A percentile compares a stretch with the other conserved stretches of the same genome.
Evolutionary conservation across 2,888 invertebrate species (phyloP).

Genomic region (Epinotia ramella): DNA sequence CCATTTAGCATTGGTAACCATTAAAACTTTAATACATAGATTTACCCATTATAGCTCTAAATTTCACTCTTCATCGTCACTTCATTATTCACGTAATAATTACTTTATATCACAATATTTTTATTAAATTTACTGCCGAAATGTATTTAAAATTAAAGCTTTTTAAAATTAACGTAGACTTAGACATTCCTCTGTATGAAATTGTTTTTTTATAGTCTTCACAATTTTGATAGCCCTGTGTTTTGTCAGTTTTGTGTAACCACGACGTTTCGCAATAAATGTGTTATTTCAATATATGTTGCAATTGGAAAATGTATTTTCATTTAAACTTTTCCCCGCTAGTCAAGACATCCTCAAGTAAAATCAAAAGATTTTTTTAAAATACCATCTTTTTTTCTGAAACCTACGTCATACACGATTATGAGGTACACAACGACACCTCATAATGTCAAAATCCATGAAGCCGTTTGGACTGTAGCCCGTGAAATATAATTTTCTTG

Average conservation of each 20-base stretch:
- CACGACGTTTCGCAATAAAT: slow-evolving; percentile 53
- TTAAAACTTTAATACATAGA: slow-evolving; percentile 23
- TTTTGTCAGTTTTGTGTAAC: slow-evolving; percentile 22
- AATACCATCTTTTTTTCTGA: too few species aligned
- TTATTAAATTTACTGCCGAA: slow-evolving; percentile 40
- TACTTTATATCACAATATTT: slow-evolving; percentile 8
- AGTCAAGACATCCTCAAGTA: too few species aligned
- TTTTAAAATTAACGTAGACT: slow-evolving; percentile 28
- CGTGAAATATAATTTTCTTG: too few species aligned
- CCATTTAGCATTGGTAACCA: background rate
- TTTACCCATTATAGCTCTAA: slow-evolving; percentile 11
- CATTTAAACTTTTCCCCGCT: background rate
- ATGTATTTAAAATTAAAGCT: slow-evolving; percentile 46
- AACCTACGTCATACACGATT: too few species aligned
- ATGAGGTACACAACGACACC: too few species aligned
- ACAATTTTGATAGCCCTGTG: slow-evolving; percentile 34
- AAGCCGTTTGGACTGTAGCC: too few species aligned
- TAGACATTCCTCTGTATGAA: slow-evolving; percentile 35
- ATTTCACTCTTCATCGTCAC: background rate
- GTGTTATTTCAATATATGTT: slow-evolving; percentile 57
- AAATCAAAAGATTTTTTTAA: too few species aligned
- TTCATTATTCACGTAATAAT: slow-evolving; percentile 14
- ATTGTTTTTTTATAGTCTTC: slow-evolving; percentile 36
- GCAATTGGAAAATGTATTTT: slow-evolving; percentile 50
- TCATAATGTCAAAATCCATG: too few species aligned